A percentile compares a stretch with the other conserved stretches of the same genome.
phyloP scores from a whole-genome alignment of 2,888 invertebrate species.

The Hoplodrina ambigua region DNA sequence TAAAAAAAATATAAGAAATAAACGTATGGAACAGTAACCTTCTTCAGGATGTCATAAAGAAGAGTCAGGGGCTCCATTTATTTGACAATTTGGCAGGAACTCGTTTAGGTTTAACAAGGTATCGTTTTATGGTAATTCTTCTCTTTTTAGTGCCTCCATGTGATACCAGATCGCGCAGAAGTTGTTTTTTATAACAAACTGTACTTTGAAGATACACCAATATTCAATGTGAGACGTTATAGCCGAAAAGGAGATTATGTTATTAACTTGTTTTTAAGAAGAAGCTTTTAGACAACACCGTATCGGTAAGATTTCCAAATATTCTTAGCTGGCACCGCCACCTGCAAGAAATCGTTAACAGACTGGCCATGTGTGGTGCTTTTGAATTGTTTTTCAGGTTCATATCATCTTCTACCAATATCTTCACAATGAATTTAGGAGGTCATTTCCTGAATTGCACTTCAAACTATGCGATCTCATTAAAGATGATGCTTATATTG shows the following conservation, averaged over 20 bases:
- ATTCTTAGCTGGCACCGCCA: neutral
- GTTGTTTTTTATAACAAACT: neutral
- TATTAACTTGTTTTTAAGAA: neutral
- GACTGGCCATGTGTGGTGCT: neutral
- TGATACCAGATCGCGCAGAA: slow-evolving; percentile 24
- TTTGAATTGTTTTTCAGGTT: neutral
- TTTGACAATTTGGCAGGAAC: no score
- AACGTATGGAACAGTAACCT: no score
- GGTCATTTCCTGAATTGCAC: slow-evolving; percentile 32
- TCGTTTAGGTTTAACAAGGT: no score
- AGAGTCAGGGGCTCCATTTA: no score
- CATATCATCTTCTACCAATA: slow-evolving; percentile 30
- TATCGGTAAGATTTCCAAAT: neutral
- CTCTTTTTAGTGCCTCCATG: slow-evolving; percentile 15
- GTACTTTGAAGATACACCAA: neutral
- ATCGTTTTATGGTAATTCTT: neutral
- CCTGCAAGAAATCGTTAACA: neutral
- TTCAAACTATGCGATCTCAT: slow-evolving; percentile 18
- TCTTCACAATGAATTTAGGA: slow-evolving; percentile 33
- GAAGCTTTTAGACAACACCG: neutral
- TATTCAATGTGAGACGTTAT: slow-evolving; percentile 23
- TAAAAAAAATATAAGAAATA: no score
- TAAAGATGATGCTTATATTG: slow-evolving; percentile 4
- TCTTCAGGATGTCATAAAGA: no score
- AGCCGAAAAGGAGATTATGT: slow-evolving; percentile 26